Conservation (phyloP, 2,113 vertebrate genomes). For the Pseudonaja textilis region DNA sequence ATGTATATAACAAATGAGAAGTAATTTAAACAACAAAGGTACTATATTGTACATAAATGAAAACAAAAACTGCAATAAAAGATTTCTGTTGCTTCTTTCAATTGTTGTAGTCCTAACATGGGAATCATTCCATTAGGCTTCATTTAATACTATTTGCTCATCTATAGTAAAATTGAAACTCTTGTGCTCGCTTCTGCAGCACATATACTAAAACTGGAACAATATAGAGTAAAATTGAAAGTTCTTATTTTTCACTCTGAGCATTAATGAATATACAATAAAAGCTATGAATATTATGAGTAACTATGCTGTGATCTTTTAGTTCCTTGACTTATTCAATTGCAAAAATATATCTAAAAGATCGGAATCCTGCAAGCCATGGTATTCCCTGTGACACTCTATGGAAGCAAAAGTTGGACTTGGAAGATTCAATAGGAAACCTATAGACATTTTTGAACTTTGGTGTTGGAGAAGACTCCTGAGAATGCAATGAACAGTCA, state of each 20-base stretch:
- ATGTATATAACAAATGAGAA: background rate
- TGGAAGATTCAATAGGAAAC: background rate
- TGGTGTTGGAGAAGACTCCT: background rate
- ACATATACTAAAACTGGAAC: too few species aligned
- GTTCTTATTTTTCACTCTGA: background rate
- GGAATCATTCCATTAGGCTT: background rate
- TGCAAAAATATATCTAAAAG: background rate
- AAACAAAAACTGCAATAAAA: background rate
- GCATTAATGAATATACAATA: background rate
- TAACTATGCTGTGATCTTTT: background rate
- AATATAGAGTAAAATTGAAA: background rate
- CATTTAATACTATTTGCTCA: background rate
- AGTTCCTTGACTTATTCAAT: background rate
- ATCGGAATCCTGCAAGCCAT: background rate
- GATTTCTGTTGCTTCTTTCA: background rate
- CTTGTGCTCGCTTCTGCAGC: background rate
- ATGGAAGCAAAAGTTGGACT: background rate
- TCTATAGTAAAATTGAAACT: background rate
- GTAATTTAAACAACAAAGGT: background rate
- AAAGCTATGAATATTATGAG: background rate
- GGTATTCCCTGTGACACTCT: background rate
- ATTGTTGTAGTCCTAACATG: background rate
- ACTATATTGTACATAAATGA: background rate
- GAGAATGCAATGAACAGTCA: background rate
- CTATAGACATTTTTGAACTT: background rate